Base-by-base conservation (phyloP, 1,140 invertebrate species). In the Scaptomyza pallida region DNA sequence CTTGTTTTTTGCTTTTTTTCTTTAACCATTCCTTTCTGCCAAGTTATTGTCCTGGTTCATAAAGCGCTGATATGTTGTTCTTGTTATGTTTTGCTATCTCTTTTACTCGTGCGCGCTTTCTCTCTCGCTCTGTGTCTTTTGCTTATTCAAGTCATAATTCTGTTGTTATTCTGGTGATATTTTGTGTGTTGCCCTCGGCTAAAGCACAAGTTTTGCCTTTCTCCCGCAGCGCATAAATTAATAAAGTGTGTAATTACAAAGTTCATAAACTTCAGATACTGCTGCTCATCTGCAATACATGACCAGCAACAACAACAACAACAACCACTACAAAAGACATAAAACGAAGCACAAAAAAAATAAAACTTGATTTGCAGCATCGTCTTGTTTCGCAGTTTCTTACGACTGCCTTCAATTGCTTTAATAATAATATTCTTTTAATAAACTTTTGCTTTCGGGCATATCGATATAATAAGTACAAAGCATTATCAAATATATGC, bases 161-260 rank as follows among this genome's bases (percentile, higher is more conserved):
- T 62, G 57, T 54, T 69, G 33, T 68, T 62, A 45, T 54, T 55
- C 26, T 41, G 47, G 37, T 19, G 54, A 21, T 69, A 65, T 50
- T 52, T 51, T 78, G 17, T 37, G 17, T 37, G 50, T 23, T 37
- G 61, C 43, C 40, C 51, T 45, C 21, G 41, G 26, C 54, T 30
- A 9, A 17, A 26, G 35, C 45, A 55, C 35, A 78, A 82, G 62
- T 74, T 82, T 54, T 71, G 21, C 54, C 37, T 65, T 60, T 51
- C 68, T 37, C 61, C 82, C 82, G 78, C 82, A 75, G 81, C 81
- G 81, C 81, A 86, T 86, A 86, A 86, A 86, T 86, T 86, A 86
- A 86, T 86, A 86, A 86, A 86, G 82, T 86, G 82, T 88, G 81
- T 86, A 86, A 86, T 86, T 86, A 88, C 81, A 86, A 88, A 86